Base-by-base conservation (phyloP, 1,140 invertebrate genomes). In the Macrostomum lignano region DNA sequence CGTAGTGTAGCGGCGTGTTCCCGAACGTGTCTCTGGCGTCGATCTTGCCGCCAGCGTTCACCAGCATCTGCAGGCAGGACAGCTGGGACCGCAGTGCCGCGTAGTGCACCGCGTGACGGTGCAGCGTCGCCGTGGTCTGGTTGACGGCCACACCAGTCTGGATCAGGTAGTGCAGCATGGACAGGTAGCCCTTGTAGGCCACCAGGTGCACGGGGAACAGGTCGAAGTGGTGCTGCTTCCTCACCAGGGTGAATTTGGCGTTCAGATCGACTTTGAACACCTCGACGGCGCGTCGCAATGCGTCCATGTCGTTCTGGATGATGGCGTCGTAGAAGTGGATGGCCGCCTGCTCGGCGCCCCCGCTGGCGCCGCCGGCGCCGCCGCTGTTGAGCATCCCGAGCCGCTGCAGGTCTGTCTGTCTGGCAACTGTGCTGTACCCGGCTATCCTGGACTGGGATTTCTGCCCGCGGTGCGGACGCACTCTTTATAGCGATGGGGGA, bases 321-420 rank as follows among this genome's bases (percentile, higher is more conserved):
- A 56, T 48, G n/a, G 50, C 51, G 39, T 56, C 52, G 30, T 56
- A 56, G 36, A 56, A n/a, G n/a, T n/a, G n/a, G n/a, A n/a, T n/a
- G n/a, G n/a, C n/a, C n/a, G n/a, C n/a, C n/a, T n/a, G n/a, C n/a
- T n/a, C n/a, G n/a, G n/a, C n/a, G n/a, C n/a, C n/a, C n/a, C n/a
- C n/a, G n/a, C n/a, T n/a, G n/a, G n/a, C n/a, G n/a, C n/a, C n/a
- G n/a, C n/a, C n/a, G n/a, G n/a, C n/a, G n/a, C n/a, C n/a, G n/a
- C n/a, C n/a, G n/a, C n/a, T n/a, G n/a, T n/a, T n/a, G n/a, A n/a
- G n/a, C n/a, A n/a, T n/a, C n/a, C n/a, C n/a, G n/a, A n/a, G n/a
- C n/a, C n/a, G n/a, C n/a, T n/a, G n/a, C n/a, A n/a, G n/a, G n/a
- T n/a, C n/a, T n/a, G n/a, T n/a, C n/a, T n/a, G n/a, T n/a, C n/a